Conservation (phyloP, 1,140 invertebrate genomes). For the Sarcophaga bullata region DNA sequence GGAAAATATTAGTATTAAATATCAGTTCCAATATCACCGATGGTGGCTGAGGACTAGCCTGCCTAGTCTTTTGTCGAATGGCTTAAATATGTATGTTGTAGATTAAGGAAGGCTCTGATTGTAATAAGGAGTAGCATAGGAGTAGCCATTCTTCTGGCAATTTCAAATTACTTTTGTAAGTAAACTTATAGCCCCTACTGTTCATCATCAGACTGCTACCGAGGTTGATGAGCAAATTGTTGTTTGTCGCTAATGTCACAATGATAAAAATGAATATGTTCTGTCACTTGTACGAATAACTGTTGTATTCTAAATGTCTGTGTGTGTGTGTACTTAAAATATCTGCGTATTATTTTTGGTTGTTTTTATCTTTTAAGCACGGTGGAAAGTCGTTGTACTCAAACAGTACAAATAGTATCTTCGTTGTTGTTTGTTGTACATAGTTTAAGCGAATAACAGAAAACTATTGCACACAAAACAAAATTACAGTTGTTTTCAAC, state of each 20-base stretch:
- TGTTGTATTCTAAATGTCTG: neutral
- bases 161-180: too few species aligned
- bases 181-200: neutral
- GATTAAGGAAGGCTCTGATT: too few species aligned
- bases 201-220: neutral
- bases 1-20: too few species aligned
- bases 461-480: neutral
- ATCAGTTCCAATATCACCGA: too few species aligned
- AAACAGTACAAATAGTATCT: neutral
- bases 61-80: too few species aligned
- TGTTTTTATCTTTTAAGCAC: neutral
- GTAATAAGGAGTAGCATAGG: too few species aligned
- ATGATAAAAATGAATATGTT: neutral
- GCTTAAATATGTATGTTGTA: too few species aligned
- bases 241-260: slow-evolving; percentile 33
- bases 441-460: neutral
- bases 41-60: too few species aligned
- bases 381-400: neutral
- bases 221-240: slow-evolving; percentile 5
- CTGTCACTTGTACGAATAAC: neutral
- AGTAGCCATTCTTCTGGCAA: too few species aligned
- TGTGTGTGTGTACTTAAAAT: neutral
- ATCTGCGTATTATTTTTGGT: neutral
- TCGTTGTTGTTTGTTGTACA: neutral
- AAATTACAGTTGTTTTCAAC: neutral